Evolutionary conservation across 2,888 invertebrate species (phyloP).

Genomic region (Amphipoea oculea): DNA sequence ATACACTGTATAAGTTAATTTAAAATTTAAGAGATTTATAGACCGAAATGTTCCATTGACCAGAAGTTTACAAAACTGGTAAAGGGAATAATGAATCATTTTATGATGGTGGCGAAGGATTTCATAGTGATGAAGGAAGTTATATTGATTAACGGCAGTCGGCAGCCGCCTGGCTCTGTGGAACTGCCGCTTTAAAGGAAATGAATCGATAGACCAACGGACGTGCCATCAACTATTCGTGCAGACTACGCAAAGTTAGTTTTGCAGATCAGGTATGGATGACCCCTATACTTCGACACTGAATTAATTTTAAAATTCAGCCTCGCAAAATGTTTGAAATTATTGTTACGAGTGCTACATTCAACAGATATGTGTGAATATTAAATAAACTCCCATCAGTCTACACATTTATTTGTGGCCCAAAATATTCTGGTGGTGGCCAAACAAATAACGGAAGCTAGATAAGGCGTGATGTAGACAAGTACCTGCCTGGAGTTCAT

Average conservation of each 20-base stretch:
- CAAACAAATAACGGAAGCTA: conserved; percentile 17
- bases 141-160: conserved; percentile 62
- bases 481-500: background rate
- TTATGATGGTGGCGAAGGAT: conserved; percentile 17
- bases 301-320: background rate
- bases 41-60: conserved; percentile 34
- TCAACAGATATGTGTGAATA: background rate
- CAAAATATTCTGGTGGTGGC: background rate
- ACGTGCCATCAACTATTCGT: conserved; percentile 48
- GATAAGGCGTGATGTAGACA: conserved; percentile 15
- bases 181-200: conserved; percentile 64
- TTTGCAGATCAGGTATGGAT: conserved; percentile 7
- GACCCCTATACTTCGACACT: conserved; percentile 10
- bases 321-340: background rate
- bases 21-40: conserved; percentile 43
- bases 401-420: background rate
- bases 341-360: background rate
- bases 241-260: conserved; percentile 28
- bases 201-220: conserved; percentile 63
- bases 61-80: conserved; percentile 28
- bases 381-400: background rate
- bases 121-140: conserved; percentile 55
- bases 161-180: conserved; percentile 23
- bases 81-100: conserved; percentile 47
- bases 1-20: conserved; percentile 51